phyloP scores from a whole-genome alignment of 1,140 invertebrate species.

The Drosophila subobscura region DNA sequence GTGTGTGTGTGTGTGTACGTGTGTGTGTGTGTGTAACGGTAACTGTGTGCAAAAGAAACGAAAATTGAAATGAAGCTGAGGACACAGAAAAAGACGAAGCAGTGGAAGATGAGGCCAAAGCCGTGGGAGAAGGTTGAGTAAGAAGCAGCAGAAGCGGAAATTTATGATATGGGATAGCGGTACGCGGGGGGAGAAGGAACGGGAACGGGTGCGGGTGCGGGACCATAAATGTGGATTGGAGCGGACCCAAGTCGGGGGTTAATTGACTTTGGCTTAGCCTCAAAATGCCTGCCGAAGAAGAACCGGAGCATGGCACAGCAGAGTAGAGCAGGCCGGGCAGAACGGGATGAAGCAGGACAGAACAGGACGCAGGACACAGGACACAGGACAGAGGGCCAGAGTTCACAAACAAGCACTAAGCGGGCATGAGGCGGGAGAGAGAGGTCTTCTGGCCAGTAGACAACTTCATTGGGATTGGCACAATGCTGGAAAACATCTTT shows the following conservation, averaged over 20 bases:
- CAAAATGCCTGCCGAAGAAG: conserved; percentile 30
- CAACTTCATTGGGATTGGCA: conserved; percentile 70
- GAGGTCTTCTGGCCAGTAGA: conserved; percentile 12
- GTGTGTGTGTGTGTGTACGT: too few species aligned
- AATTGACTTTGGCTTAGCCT: conserved; percentile 62
- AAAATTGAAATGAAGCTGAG: conserved; percentile 73
- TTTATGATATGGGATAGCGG: conserved; percentile 62
- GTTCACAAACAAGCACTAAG: conserved; percentile 26
- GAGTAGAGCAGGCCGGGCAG: background rate
- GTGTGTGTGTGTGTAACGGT: too few species aligned
- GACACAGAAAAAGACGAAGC: too few species aligned
- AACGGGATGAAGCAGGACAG: conserved; percentile 6
- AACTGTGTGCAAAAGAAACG: conserved; percentile 18
- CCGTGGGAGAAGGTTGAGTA: too few species aligned
- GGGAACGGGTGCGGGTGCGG: background rate
- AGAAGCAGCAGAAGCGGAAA: conserved; percentile 23
- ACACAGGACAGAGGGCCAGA: conserved; percentile 16
- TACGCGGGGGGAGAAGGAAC: background rate
- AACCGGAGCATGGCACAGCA: background rate
- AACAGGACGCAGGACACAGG: conserved; percentile 24
- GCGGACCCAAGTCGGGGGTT: conserved; percentile 28
- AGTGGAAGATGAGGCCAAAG: too few species aligned
- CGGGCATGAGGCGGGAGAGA: background rate
- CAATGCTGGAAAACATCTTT: conserved; percentile 53
- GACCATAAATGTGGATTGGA: background rate